phyloP scores from a whole-genome alignment of 1,140 invertebrate species.

The Listronotus bonariensis region DNA sequence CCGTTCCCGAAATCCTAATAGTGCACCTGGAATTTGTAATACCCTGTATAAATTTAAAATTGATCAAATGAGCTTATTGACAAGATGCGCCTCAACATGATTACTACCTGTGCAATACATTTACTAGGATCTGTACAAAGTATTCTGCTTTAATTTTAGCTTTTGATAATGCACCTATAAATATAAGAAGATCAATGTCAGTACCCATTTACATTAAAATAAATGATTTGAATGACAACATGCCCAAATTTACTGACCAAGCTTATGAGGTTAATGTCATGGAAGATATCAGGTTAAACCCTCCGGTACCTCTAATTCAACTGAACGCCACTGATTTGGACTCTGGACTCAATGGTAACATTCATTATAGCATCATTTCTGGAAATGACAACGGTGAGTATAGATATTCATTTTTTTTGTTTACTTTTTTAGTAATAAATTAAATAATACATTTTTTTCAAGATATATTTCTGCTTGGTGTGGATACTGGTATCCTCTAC shows the following conservation, averaged over 20 bases:
- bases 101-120: no score
- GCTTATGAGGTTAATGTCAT: slow-evolving; percentile 78
- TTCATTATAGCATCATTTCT: slow-evolving; percentile 73
- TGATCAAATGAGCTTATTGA: no score
- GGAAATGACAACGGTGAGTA: slow-evolving; percentile 66
- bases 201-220: slow-evolving; percentile 81
- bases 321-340: slow-evolving; percentile 79
- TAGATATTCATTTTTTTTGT: no score
- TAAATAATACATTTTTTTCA: slow-evolving; percentile 41
- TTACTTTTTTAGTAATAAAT: background rate
- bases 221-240: slow-evolving; percentile 82
- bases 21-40: no score
- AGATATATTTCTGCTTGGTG: slow-evolving; percentile 75
- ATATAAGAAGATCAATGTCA: slow-evolving; percentile 68
- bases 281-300: slow-evolving; percentile 79
- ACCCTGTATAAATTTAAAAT: no score
- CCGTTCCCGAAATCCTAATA: no score
- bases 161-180: slow-evolving; percentile 74
- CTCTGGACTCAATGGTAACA: slow-evolving; percentile 72
- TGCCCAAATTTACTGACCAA: slow-evolving; percentile 75
- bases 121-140: background rate
- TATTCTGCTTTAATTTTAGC: slow-evolving; percentile 62
- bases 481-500: slow-evolving; percentile 76
- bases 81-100: no score
- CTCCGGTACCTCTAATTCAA: slow-evolving; percentile 78